Evolutionary conservation across 2,113 vertebrate species (phyloP).

Genomic region (Dasyurus viverrinus): DNA sequence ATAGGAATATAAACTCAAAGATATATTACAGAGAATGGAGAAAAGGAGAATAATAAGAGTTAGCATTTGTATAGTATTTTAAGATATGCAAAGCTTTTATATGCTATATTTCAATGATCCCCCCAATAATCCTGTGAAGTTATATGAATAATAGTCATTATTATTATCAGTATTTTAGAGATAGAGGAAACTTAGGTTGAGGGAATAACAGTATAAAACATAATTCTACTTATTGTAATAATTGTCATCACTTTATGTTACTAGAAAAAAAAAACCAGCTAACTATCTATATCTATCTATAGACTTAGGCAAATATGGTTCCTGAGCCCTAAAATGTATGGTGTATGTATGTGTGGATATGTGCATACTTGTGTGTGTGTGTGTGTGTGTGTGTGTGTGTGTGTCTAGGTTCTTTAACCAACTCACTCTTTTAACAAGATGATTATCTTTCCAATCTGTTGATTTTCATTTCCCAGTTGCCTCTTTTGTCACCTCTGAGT

Average conservation of each 20-base stretch:
- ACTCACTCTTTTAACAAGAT: not conserved
- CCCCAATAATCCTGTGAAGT: not conserved
- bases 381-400: not conserved
- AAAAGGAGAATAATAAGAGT: not conserved
- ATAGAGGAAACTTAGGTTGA: not conserved
- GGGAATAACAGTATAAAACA: not conserved
- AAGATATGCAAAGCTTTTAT: not conserved
- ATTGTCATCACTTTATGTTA: not conserved
- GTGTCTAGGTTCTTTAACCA: not conserved
- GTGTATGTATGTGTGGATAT: too few species aligned
- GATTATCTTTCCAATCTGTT: not conserved
- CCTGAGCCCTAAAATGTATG: not conserved
- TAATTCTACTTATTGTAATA: not conserved
- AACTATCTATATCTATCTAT: not conserved
- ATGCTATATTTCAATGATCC: not conserved
- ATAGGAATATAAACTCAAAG: too few species aligned
- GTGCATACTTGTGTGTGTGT: too few species aligned
- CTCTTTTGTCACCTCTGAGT: not conserved
- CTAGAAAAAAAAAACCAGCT: not conserved
- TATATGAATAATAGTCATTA: not conserved
- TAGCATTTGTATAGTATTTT: not conserved
- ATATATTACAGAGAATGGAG: too few species aligned
- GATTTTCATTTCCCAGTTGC: not conserved
- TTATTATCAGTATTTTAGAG: not conserved
- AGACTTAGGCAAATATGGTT: not conserved